Base-by-base conservation (phyloP, 2,797 vertebrate species). In the Hoplostethus mediterraneus region DNA sequence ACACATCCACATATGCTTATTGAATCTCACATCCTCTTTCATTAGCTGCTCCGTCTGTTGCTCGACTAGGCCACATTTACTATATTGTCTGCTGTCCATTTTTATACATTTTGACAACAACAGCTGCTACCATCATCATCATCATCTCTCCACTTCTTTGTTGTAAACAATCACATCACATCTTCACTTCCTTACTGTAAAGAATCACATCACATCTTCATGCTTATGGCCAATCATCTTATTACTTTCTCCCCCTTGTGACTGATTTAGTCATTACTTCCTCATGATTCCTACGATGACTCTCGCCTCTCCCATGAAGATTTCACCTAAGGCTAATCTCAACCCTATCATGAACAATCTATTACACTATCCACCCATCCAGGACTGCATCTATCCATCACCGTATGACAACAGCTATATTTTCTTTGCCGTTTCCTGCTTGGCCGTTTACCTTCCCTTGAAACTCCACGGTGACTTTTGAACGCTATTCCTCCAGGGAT, bases 401-500 rank as follows among this genome's bases (percentile, higher is more conserved):
- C 44, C 17, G 28, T 57, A 53, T 33, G 44, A 71, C 16, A 42
- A 48, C 67, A 64, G 67, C 59, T 28, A 8, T n/a, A 47, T 74
- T 48, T 31, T 57, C 28, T 8, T 36, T 53, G 13, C 44, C 44
- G 14, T 56, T 47, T 6, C 67, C 17, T 70, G 59, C 73, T 78
- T 28, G n/a, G 44, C 63, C 67, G 75, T 82, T 25, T 45, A 51
- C 56, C 21, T 63, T 65, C 87, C 72, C 78, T 89, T 85, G 73
- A 75, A 61, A 30, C 71, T 57, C 61, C 58, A n/a, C 31, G 14
- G 64, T 89, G 85, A 90, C 78, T 52, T 84, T 68, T 79, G 45
- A 77, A 82, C 79, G 71, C 64, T 10, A 8, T 84, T 67, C 75
- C 94, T 92, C 36, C 95, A 99, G 98, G 97, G 70, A 96, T 98